Base-by-base conservation (phyloP, 2,888 invertebrate genomes). In the Strigamia crassipes region DNA sequence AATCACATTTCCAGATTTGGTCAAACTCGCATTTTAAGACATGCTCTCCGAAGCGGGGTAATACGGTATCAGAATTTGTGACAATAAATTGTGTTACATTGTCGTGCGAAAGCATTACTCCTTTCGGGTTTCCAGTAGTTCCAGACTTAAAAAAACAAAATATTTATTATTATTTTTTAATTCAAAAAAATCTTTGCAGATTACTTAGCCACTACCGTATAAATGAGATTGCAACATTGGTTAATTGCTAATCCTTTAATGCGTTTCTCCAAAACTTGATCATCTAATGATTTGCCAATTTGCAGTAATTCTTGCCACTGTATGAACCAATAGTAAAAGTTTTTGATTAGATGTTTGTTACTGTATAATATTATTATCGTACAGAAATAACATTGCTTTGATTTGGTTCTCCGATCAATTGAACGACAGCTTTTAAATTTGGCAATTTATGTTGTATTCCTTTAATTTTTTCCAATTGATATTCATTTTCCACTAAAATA, bases 81-180 rank as follows among this genome's bases (percentile, higher is more conserved):
- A 1, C 6, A 9, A 38, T 38, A 9, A 21, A 23, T 13, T 18
- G 12, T 13, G 8, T 77, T 77, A 77, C 77, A 21, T 95, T 96
- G 88, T 97, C 97, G 87, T 97, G 97, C 83, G 92, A 93, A 84
- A 97, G 87, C 96, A 97, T 97, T 34, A 95, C 96, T 42, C 94
- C 96, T 88, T 97, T 97, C 31, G 96, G 96, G 85, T 92, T 91
- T 46, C 95, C 96, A 84, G 94, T 92, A 2, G 96, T 96, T 80
- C 96, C 96, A 1, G 95, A 95, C 94, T 94, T 88, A 73, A 89
- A 89, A 81, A 6, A 78, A 31, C n/a, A n/a, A 9, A 0, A 38
- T 38, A 34, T n/a, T 34, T 6, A 5, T 38, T 38, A n/a, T 34
- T 6, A 5, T 38, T 38, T 38, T 38, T 38, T 38, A 38, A 38